Conservation (phyloP, 2,888 invertebrate species). For the Cylindroiulus punctatus region DNA sequence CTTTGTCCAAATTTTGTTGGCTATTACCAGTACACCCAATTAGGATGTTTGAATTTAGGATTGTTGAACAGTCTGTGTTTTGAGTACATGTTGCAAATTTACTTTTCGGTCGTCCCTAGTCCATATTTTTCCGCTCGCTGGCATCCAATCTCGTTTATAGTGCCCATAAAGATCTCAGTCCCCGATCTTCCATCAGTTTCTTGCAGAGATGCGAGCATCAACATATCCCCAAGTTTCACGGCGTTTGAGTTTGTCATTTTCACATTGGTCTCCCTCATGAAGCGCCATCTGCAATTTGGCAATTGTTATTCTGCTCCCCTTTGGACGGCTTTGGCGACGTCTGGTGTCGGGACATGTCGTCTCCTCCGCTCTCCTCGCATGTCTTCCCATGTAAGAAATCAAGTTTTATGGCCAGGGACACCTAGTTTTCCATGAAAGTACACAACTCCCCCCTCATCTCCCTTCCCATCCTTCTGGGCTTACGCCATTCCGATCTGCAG, state of each 20-base stretch:
- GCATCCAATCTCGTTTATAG: constrained; percentile 40
- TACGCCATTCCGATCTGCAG: constrained; percentile 43
- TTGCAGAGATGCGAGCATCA: not conserved
- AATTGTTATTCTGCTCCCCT: constrained; percentile 33
- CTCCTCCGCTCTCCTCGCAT: not conserved
- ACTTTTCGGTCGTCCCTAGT: not conserved
- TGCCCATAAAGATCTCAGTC: not conserved
- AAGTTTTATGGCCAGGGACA: constrained; percentile 37
- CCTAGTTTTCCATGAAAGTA: constrained; percentile 36
- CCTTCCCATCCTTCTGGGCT: constrained; percentile 21
- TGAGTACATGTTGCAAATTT: too few relatives aligned
- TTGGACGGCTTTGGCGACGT: constrained; percentile 33
- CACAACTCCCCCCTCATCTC: constrained; percentile 24
- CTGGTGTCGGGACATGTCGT: constrained; percentile 43
- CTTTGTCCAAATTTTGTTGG: too few relatives aligned
- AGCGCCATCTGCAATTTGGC: constrained; percentile 45
- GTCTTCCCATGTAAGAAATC: constrained; percentile 40
- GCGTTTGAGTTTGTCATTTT: constrained; percentile 41
- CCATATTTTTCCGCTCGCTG: constrained; percentile 36
- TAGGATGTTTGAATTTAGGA: too few relatives aligned
- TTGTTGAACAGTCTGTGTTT: too few relatives aligned
- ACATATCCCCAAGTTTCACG: constrained; percentile 39
- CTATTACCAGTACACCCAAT: too few relatives aligned
- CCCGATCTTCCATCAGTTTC: constrained; percentile 42
- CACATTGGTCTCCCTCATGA: constrained; percentile 8